Evolutionary conservation across 2,797 vertebrate species (phyloP).

Genomic region (Lagodon rhomboides): DNA sequence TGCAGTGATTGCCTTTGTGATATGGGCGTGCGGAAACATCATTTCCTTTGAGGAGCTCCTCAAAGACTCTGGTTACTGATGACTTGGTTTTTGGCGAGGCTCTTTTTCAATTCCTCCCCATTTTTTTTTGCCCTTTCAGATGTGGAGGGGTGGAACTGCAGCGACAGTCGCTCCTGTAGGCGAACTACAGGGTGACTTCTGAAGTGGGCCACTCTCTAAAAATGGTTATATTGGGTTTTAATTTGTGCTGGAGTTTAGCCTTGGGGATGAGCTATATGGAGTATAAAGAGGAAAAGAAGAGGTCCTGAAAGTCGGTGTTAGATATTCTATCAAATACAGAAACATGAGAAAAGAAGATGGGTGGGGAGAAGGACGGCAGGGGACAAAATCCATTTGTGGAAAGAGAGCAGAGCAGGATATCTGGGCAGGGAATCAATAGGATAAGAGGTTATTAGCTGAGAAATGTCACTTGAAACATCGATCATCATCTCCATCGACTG

Average conservation of each 20-base stretch:
- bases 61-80: conserved; percentile 57
- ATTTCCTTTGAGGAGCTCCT: conserved; percentile 71
- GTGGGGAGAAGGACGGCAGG: conserved; percentile 60
- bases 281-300: conserved; percentile 22
- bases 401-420: conserved; percentile 72
- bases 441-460: conserved; percentile 84
- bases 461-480: conserved; percentile 83
- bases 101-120: conserved; percentile 61
- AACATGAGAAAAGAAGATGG: conserved; percentile 48
- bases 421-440: conserved; percentile 79
- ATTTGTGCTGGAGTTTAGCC: conserved; percentile 57
- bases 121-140: conserved; percentile 55
- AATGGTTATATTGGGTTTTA: conserved; percentile 62
- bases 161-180: conserved; percentile 50
- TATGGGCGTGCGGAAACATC: conserved; percentile 60
- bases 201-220: conserved; percentile 54
- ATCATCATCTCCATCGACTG: conserved; percentile 80
- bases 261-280: conserved; percentile 20
- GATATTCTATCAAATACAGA: conserved; percentile 54
- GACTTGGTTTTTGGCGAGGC: conserved; percentile 53
- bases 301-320: conserved; percentile 28
- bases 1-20: conserved; percentile 70
- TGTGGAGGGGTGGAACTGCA: conserved; percentile 37
- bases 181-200: conserved; percentile 64
- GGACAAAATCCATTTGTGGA: conserved; percentile 76